phyloP scores from a whole-genome alignment of 2,888 invertebrate genomes.

The Chouioia cunea region DNA sequence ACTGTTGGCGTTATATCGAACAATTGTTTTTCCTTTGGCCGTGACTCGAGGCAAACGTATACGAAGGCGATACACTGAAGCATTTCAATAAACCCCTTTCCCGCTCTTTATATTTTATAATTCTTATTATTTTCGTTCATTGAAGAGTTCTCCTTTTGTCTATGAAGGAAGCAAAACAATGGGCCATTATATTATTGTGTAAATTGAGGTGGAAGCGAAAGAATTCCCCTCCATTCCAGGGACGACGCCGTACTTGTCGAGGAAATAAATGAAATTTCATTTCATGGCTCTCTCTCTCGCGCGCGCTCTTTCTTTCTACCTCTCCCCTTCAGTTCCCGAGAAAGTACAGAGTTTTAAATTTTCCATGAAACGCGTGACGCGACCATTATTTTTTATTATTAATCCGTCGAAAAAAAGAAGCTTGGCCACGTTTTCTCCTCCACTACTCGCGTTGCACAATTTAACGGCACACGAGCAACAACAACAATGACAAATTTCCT shows the following conservation, averaged over 20 bases:
- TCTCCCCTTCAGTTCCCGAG: slow-evolving; percentile 18
- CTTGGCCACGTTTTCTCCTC: background rate
- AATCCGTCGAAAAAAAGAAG: slow-evolving; percentile 9
- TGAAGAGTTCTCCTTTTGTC: slow-evolving; percentile 38
- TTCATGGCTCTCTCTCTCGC: slow-evolving; percentile 13
- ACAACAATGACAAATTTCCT: background rate
- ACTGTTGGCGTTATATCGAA: background rate
- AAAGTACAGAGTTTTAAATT: slow-evolving; percentile 35
- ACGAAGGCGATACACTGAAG: background rate
- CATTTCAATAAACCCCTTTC: slow-evolving; percentile 20
- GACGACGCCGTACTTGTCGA: slow-evolving; percentile 14
- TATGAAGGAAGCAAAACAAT: slow-evolving; percentile 44
- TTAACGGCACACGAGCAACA: slow-evolving; percentile 9
- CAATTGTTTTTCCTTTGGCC: slow-evolving; percentile 16
- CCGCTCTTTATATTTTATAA: slow-evolving; percentile 16
- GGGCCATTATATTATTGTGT: slow-evolving; percentile 45
- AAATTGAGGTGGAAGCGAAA: slow-evolving; percentile 42
- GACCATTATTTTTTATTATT: slow-evolving; percentile 37
- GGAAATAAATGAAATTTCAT: slow-evolving; percentile 46
- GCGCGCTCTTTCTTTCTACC: no score
- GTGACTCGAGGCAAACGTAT: slow-evolving; percentile 21
- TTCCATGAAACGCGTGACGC: slow-evolving; percentile 27
- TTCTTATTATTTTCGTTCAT: slow-evolving; percentile 45
- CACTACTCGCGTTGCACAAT: slow-evolving; percentile 6
- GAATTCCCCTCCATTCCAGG: slow-evolving; percentile 30